Base-by-base conservation (phyloP, 2,888 invertebrate genomes). In the Hydropsyche betteni region DNA sequence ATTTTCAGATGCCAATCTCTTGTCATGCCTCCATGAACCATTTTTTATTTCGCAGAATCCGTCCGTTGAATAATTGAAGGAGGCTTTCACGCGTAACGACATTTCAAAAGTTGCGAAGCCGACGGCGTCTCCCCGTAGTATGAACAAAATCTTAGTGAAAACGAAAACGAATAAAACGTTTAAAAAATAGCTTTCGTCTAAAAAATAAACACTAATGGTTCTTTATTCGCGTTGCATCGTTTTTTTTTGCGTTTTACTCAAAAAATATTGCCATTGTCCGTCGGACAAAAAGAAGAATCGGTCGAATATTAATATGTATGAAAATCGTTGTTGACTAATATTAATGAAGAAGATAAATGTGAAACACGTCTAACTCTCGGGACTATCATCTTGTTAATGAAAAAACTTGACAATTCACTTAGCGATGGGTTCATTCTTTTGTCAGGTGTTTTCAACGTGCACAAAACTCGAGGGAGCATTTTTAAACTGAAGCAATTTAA, bases 331-430 rank as follows among this genome's bases (percentile, higher is more conserved):
- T 50, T 53, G 76, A 76, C 76, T 64, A 74, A 51, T 76, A 76
- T 76, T 76, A 76, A 76, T 75, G 76, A 68, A 61, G 69, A 33
- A 53, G 76, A 76, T 76, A 76, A 74, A 70, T 68, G 68, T 16
- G 44, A 55, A 72, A 73, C 51, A 72, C 75, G 44, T 75, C 75
- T 69, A 38, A 72, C 55, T 72, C 36, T 72, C 52, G 55, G 58
- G 72, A 58, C 72, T 72, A 72, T 72, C 70, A 53, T 70, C 72
- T 36, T 58, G 72, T 72, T 72, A 72, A 72, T 72, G 72, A 72
- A 72, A 72, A 72, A 64, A 75, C 75, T 75, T 75, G 73, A 75
- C 75, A 75, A 75, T 75, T 75, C 73, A 75, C 75, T 75, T 73
- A 75, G 51, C 69, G 38, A 34, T 24, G 69, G 58, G 33, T 64